These are phyloP conservation scores for Rhagophthalmus giganteus DNA, from an alignment of 2,888 invertebrate species.

Conservation along the genomic window DNA sequence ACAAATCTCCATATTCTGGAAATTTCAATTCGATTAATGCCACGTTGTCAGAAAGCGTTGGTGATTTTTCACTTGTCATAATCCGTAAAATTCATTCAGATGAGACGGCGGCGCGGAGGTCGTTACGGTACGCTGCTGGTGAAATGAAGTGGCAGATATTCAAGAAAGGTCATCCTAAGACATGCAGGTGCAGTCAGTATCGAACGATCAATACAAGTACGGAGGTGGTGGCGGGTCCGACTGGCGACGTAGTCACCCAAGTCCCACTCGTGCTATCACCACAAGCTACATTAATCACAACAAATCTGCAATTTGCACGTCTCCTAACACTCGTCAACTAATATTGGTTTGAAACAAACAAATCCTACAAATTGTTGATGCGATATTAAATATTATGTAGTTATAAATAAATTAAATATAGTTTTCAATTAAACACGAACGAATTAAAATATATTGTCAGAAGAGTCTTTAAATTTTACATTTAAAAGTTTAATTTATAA, in stretches of 20 bases:
- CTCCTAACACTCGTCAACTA: not conserved
- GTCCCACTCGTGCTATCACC: conserved; percentile 19
- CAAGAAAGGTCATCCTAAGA: too few species aligned
- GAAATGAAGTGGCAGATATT: too few species aligned
- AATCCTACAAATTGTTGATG: too few species aligned
- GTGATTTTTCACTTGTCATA: too few species aligned
- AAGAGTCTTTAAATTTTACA: too few species aligned
- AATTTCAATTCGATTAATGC: conserved; percentile 9
- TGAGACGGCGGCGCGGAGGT: too few species aligned
- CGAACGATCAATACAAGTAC: conserved; percentile 33
- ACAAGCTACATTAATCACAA: conserved; percentile 18
- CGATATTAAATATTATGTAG: too few species aligned
- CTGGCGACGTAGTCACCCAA: conserved; percentile 32
- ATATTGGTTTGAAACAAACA: not conserved
- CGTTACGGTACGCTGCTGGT: too few species aligned
- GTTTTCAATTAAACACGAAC: too few species aligned
- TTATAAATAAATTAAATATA: too few species aligned
- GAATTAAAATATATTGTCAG: too few species aligned
- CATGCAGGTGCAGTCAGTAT: conserved; percentile 33
- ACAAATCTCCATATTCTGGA: conserved; percentile 7
- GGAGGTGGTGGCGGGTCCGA: conserved; percentile 34
- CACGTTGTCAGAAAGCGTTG: conserved; percentile 6
- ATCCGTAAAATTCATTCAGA: not conserved
- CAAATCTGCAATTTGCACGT: conserved; percentile 20
- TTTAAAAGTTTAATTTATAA: too few species aligned